Conservation (phyloP, 1,140 invertebrate genomes). For the Wiebesia pumilae region DNA sequence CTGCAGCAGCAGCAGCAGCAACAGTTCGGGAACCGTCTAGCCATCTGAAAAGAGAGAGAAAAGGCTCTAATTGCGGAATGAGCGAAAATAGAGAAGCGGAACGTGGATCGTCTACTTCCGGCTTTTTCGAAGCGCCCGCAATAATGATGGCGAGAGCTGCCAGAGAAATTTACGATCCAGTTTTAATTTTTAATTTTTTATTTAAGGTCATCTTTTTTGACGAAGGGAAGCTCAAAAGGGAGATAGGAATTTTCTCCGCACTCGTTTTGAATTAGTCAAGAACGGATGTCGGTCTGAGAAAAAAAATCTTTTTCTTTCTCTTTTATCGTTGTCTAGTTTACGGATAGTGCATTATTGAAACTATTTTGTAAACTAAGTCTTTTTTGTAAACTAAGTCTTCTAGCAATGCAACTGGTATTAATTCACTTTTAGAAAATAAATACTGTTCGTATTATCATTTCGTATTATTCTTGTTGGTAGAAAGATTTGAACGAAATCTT, state of each 20-base stretch:
- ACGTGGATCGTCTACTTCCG: conserved; percentile 30
- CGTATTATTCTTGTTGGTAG: background rate
- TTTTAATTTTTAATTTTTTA: conserved; percentile 27
- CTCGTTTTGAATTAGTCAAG: background rate
- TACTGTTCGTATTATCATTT: background rate
- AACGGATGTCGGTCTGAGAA: background rate
- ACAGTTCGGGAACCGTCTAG: background rate
- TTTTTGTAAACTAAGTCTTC: no score
- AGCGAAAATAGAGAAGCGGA: conserved; percentile 39
- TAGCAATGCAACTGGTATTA: no score
- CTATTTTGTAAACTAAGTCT: background rate
- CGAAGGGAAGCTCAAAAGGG: background rate
- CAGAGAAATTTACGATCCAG: conserved; percentile 33
- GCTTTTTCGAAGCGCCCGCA: conserved; percentile 13
- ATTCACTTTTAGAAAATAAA: background rate
- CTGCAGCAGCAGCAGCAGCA: background rate
- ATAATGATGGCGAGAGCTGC: background rate
- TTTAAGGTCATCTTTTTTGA: background rate
- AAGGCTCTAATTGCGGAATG: conserved; percentile 38
- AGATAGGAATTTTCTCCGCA: background rate
- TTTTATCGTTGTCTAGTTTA: background rate
- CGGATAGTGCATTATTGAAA: background rate
- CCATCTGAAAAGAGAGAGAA: conserved; percentile 1
- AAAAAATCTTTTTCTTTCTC: background rate
- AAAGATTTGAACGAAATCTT: background rate